These are phyloP conservation scores for Dasysyrphus tricinctus DNA, from an alignment of 2,888 invertebrate genomes.

Conservation along the genomic window DNA sequence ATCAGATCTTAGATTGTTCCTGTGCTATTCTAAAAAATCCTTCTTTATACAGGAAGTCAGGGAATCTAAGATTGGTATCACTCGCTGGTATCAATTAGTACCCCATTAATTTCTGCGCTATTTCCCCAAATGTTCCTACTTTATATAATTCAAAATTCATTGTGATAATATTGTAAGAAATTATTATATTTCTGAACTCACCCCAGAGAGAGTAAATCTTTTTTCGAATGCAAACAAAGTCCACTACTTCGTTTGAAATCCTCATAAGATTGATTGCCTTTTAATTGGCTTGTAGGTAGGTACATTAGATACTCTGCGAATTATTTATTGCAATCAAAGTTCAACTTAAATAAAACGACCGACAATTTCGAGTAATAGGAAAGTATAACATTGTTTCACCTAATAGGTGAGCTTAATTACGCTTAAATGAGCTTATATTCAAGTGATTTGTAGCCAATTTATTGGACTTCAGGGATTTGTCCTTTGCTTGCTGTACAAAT, in stretches of 20 bases:
- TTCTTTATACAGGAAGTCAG: too few relatives aligned
- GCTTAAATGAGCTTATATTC: slow-evolving; percentile 68
- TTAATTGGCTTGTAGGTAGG: slow-evolving; percentile 51
- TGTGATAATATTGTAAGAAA: too few relatives aligned
- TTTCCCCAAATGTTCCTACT: too few relatives aligned
- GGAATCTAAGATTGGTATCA: too few relatives aligned
- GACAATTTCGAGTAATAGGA: slow-evolving; percentile 27
- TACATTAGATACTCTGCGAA: slow-evolving; percentile 17
- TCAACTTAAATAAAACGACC: slow-evolving; percentile 47
- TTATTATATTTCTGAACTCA: too few relatives aligned
- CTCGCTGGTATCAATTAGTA: too few relatives aligned
- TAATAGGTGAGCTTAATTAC: slow-evolving; percentile 75
- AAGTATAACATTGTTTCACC: slow-evolving; percentile 64
- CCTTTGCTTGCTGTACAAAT: slow-evolving; percentile 17
- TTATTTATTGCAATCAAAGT: slow-evolving; percentile 71
- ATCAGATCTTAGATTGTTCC: too few relatives aligned
- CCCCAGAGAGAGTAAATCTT: neutral
- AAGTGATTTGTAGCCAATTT: slow-evolving; percentile 72
- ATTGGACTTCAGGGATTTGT: slow-evolving; percentile 58
- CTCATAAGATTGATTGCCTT: slow-evolving; percentile 56
- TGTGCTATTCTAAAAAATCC: too few relatives aligned
- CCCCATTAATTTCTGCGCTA: too few relatives aligned
- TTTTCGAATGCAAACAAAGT: neutral
- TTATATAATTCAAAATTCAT: too few relatives aligned
- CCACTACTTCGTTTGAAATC: slow-evolving; percentile 9